Percentiles rank a stretch among this genome's conserved stretches.
Conservation (phyloP, 2,797 vertebrate genomes). For the Nasua narica region DNA sequence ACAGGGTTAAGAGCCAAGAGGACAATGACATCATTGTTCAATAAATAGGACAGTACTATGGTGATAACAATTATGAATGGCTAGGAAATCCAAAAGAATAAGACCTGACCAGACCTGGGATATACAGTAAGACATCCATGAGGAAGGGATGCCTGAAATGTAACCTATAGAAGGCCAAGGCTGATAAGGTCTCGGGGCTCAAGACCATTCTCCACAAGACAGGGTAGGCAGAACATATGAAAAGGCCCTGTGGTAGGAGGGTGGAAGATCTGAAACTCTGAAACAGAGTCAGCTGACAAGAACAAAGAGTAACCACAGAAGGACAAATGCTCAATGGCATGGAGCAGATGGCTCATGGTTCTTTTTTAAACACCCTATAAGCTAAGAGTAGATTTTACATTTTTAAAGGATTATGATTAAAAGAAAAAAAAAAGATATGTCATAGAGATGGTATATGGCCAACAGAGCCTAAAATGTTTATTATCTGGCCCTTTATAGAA, state of each 20-base stretch:
- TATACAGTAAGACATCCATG: neutral
- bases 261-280: rapidly evolving
- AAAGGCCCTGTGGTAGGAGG: neutral
- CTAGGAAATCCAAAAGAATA: neutral
- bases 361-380: neutral
- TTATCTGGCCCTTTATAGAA: neutral
- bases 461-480: neutral
- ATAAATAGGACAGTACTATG: neutral
- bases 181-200: neutral
- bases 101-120: neutral
- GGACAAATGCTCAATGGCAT: neutral
- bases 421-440: neutral
- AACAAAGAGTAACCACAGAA: neutral
- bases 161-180: neutral
- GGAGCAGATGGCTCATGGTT: neutral
- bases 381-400: neutral
- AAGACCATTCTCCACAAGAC: neutral
- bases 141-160: neutral
- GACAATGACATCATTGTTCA: neutral
- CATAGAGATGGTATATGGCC: neutral
- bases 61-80: neutral
- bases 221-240: neutral
- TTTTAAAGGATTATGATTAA: neutral
- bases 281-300: neutral
- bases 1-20: neutral